Evolutionary conservation across 2,113 vertebrate species (phyloP), one percentile per base, ranked within the genome.

Genomic region (Ctenodactylus gundi): DNA sequence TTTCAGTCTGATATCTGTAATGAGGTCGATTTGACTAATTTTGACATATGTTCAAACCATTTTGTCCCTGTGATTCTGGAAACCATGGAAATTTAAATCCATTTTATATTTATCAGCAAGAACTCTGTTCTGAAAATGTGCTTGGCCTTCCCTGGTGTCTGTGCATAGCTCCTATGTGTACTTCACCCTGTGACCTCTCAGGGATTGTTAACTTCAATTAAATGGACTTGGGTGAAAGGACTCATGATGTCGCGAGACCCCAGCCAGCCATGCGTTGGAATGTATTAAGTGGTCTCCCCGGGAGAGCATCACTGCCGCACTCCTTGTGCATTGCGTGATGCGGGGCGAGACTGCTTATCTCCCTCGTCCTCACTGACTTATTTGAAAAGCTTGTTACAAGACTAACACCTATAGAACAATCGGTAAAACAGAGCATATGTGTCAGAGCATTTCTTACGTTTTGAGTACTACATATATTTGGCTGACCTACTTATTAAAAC

Each of bases 141-240:
- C n/a, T 49, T 34, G 41, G 10, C 21, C 12, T 97, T 25, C 70
- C 57, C n/a, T 57, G 84, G 46, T 80, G 34, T 90, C 39, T 81
- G 58, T 49, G 51, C 2, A 64, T 5, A 44, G 6, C 73, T 18
- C 62, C 41, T 34, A 36, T 18, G 23, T 31, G 17, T 60, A 31
- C 25, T 29, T 82, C 75, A 92, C 11, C 27, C 13, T 4, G 4
- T 88, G 23, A 21, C 81, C 73, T 81, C 12, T 34, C 25, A 44
- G 46, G 65, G 70, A 86, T 25, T 39, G 93, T 92, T 90, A 92
- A 75, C 4, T 65, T 88, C 57, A 57, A 68, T 70, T 91, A 96
- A 92, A 72, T 91, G 62, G 20, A 58, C 14, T 23, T 95, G 92
- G 17, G n/a, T 82, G 49, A 91, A 91, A 94, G 87, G 67, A 77